Evolutionary conservation across 1,140 invertebrate genomes (phyloP).

Genomic region (Zaprionus kolodkinae): DNA sequence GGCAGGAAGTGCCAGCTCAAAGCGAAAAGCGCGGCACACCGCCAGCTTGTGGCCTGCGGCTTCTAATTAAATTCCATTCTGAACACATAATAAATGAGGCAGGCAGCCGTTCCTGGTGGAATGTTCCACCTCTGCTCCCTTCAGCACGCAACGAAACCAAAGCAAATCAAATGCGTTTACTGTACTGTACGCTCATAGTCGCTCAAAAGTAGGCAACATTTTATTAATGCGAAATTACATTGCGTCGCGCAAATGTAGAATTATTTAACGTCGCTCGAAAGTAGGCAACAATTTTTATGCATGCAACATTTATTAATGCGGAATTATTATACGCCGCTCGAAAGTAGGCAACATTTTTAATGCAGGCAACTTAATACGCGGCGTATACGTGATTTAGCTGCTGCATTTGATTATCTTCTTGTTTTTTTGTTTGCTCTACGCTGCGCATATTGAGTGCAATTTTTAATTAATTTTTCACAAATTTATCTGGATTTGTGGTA

Average conservation of each 20-base stretch:
- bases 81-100: constrained; percentile 51
- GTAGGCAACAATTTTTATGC: background rate
- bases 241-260: background rate
- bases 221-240: background rate
- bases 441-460: constrained; percentile 17
- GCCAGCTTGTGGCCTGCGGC: constrained; percentile 48
- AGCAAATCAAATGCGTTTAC: background rate
- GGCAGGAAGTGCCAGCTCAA: constrained; percentile 13
- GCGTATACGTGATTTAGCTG: constrained; percentile 1
- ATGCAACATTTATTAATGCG: background rate
- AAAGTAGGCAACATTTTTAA: background rate
- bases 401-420: constrained; percentile 39
- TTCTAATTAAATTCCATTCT: constrained; percentile 72
- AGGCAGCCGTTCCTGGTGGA: constrained; percentile 3
- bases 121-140: constrained; percentile 19
- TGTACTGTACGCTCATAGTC: background rate
- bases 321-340: background rate
- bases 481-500: background rate
- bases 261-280: background rate
- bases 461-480: constrained; percentile 36
- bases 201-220: background rate
- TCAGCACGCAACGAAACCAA: background rate
- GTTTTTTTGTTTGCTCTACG: background rate
- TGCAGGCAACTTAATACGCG: background rate
- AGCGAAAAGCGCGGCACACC: constrained; percentile 27